Evolutionary conservation across 2,113 vertebrate species (phyloP).

Genomic region (Artemisiospiza belli): DNA sequence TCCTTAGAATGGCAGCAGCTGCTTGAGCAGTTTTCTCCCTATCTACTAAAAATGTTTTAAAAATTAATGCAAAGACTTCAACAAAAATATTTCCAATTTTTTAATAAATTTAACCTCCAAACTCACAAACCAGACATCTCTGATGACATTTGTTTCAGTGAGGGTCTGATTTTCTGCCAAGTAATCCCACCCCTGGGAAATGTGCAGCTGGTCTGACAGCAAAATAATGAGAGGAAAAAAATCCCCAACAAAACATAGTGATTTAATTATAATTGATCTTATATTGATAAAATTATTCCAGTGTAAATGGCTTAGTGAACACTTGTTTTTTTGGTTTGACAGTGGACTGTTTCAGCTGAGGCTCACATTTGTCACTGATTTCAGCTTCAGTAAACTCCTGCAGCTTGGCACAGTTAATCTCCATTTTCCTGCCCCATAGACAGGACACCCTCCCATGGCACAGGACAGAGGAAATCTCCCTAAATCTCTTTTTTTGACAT

Average conservation of each 20-base stretch:
- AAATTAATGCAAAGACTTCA: background rate
- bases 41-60: background rate
- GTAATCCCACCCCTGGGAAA: background rate
- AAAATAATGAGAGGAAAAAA: background rate
- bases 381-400: background rate
- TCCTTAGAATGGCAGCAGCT: background rate
- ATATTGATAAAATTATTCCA: background rate
- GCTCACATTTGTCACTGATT: background rate
- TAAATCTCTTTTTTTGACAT: background rate
- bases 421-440: background rate
- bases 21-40: background rate
- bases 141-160: background rate
- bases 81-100: background rate
- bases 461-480: background rate
- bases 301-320: background rate
- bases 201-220: background rate
- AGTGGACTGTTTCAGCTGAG: fast-evolving
- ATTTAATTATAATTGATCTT: background rate
- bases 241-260: fast-evolving
- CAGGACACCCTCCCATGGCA: background rate
- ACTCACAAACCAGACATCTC: background rate
- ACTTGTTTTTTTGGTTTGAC: background rate
- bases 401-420: background rate
- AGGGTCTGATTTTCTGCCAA: background rate
- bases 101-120: background rate